Evolutionary conservation across 2,888 invertebrate genomes (phyloP), one percentile per base, ranked within the genome.

Genomic region (Sepioteuthis lessoniana): DNA sequence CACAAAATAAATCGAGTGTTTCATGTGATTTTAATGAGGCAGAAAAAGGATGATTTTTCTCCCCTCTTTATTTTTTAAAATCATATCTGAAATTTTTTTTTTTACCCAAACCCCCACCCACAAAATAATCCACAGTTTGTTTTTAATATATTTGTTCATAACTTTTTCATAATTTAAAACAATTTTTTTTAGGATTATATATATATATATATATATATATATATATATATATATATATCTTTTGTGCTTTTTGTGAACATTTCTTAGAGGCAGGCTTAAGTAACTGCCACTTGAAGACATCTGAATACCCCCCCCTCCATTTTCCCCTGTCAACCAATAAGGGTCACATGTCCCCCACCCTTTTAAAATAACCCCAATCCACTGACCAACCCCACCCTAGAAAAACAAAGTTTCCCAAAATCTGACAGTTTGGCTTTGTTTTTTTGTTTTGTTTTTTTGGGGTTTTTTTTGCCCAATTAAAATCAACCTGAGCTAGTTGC

Each of bases 151-250:
- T 76, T n/a, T 76, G n/a, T 25, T 55, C 16, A 50, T 19, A 19
- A 21, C 21, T 19, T 76, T n/a, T 7, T 8, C n/a, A 76, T 76
- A 76, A 76, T 31, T 76, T 76, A 76, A 50, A 76, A 38, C 28
- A 91, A 37, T 37, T 91, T n/a, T 37, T 91, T n/a, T 91, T 37
- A n/a, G 38, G 42, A 0, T 13, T 38, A 91, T 91, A 91, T 91
- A 91, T 91, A 91, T 91, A 91, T 91, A 91, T 91, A 91, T 91
- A 37, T n/a, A 42, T 42, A 42, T 42, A 42, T 42, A 35, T n/a
- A 37, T 91, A 91, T 91, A 37, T 37, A 37, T 91, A 91, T 37
- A 37, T 37, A n/a, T 0, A 21, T 1, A 25, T n/a, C 25, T 38
- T 91, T 91, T 91, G 42, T 42, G 37, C 91, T 38, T 38, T 28